These are phyloP conservation scores for Bujurquina vittata DNA, from an alignment of 2,113 vertebrate genomes.

Conservation along the genomic window DNA sequence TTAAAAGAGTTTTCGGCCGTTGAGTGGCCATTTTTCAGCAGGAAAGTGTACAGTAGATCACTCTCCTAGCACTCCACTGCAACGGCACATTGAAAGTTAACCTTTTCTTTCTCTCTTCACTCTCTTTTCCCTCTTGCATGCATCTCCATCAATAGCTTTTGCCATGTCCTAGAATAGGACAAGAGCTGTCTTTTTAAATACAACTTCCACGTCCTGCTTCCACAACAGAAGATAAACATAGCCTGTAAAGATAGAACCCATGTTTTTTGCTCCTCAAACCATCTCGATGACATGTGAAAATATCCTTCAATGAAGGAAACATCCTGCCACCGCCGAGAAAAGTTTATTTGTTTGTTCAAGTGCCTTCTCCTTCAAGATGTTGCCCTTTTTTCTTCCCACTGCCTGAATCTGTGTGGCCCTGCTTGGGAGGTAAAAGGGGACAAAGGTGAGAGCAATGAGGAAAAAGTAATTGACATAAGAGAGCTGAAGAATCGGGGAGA, in stretches of 20 bases:
- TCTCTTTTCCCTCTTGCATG: slow-evolving; percentile 18
- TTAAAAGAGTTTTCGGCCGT: slow-evolving; percentile 47
- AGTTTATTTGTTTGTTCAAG: slow-evolving; percentile 38
- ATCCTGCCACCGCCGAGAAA: slow-evolving; percentile 71
- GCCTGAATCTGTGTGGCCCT: slow-evolving; percentile 44
- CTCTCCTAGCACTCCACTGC: slow-evolving; percentile 56
- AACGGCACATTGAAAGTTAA: slow-evolving; percentile 6
- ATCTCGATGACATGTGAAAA: slow-evolving; percentile 66
- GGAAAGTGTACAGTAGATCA: slow-evolving; percentile 42
- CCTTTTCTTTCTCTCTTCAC: slow-evolving; percentile 2
- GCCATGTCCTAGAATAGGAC: not conserved
- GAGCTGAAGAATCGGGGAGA: slow-evolving; percentile 8
- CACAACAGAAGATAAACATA: slow-evolving; percentile 70
- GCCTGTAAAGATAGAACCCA: slow-evolving; percentile 65
- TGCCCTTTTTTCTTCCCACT: not conserved
- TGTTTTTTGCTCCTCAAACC: slow-evolving; percentile 57
- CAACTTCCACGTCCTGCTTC: slow-evolving; percentile 64
- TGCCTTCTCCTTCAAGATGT: slow-evolving; percentile 36
- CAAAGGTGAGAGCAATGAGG: slow-evolving; percentile 35
- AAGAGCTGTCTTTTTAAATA: slow-evolving; percentile 41
- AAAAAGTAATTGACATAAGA: slow-evolving; percentile 42
- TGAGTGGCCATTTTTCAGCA: slow-evolving; percentile 57
- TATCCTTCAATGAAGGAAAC: slow-evolving; percentile 68
- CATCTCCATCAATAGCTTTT: not conserved
- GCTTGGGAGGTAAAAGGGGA: slow-evolving; percentile 49